Evolutionary conservation across 2,797 vertebrate species (phyloP).

Genomic region (Kryptolebias ocellatus): DNA sequence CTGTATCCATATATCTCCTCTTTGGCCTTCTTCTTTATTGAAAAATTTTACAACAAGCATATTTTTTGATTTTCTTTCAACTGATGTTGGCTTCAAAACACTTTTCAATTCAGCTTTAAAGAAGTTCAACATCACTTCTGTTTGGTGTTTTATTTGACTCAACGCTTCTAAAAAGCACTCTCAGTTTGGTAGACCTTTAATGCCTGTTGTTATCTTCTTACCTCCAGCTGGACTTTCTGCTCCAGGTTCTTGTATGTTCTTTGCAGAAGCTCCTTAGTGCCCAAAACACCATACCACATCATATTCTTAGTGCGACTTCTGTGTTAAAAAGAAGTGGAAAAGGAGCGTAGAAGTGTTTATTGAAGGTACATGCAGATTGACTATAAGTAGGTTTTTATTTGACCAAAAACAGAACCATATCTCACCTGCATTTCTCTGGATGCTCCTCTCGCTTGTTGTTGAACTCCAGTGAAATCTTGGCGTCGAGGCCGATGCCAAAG

Average conservation of each 20-base stretch:
- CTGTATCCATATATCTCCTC: too few species aligned
- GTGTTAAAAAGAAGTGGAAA: neutral
- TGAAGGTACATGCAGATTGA: neutral
- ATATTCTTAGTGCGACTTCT: constrained; percentile 99
- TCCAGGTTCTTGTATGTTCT: constrained; percentile 98
- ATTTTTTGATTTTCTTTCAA: too few species aligned
- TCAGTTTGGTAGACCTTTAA: neutral
- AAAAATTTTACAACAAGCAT: too few species aligned
- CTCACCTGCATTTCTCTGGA: constrained; percentile 97
- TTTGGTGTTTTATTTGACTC: too few species aligned
- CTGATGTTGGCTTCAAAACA: too few species aligned
- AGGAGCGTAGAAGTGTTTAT: neutral
- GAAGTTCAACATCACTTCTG: too few species aligned
- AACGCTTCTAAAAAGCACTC: too few species aligned
- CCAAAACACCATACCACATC: constrained; percentile 99
- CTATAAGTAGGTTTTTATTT: too few species aligned
- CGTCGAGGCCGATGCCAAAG: constrained; percentile 97
- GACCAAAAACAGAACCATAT: neutral
- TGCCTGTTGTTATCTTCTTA: constrained; percentile 51
- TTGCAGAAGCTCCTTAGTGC: constrained; percentile 95
- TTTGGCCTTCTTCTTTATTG: too few species aligned
- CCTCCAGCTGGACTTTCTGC: constrained; percentile 97
- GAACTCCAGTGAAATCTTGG: constrained; percentile 98
- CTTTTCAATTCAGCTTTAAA: too few species aligned
- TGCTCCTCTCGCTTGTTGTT: constrained; percentile 98